These are phyloP conservation scores for Magallana nippona DNA, from an alignment of 2,888 invertebrate species.

Conservation along the genomic window DNA sequence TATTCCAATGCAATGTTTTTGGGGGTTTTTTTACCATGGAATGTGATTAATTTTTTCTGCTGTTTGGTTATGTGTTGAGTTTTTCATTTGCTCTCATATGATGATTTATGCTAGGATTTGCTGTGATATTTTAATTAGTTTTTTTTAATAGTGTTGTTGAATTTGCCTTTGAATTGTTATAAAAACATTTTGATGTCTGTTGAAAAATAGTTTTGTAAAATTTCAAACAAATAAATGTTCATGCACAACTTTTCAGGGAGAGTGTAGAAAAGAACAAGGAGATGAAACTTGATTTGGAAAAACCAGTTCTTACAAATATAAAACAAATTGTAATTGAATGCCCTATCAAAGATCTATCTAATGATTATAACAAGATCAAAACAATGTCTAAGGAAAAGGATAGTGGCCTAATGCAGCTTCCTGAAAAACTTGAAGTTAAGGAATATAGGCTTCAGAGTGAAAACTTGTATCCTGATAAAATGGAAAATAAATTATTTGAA, in stretches of 20 bases:
- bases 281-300: not conserved
- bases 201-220: not conserved
- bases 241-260: not conserved
- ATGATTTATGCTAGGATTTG: too few species aligned
- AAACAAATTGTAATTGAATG: not conserved
- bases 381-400: not conserved
- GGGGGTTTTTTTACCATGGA: too few species aligned
- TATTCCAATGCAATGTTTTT: too few species aligned
- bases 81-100: too few species aligned
- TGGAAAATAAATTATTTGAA: not conserved
- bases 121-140: too few species aligned
- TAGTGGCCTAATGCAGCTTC: not conserved
- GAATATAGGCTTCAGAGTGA: not conserved
- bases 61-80: too few species aligned
- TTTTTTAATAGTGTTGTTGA: too few species aligned
- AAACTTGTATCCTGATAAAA: conserved; percentile 18
- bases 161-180: too few species aligned
- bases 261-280: not conserved
- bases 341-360: not conserved
- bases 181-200: not conserved
- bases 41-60: too few species aligned
- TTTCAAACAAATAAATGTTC: not conserved
- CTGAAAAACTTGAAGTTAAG: not conserved
- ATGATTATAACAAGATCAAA: not conserved
- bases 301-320: not conserved